Conservation (phyloP, 2,797 vertebrate species). For the Stomatorhinus walkeri region DNA sequence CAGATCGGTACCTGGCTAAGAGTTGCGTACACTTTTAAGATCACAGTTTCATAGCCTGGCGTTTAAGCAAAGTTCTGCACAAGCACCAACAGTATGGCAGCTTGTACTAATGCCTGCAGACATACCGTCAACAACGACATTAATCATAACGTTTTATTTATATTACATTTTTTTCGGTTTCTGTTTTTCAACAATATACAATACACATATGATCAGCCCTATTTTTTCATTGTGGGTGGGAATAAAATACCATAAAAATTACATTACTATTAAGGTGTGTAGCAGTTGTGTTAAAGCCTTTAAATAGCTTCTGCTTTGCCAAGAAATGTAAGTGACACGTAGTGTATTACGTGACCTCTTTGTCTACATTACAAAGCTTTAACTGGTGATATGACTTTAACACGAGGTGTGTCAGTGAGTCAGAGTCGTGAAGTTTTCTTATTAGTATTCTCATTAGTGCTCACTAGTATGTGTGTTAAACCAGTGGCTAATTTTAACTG, state of each 20-base stretch:
- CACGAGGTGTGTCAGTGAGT: constrained; percentile 20
- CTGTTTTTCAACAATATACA: not conserved
- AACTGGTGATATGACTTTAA: constrained; percentile 9
- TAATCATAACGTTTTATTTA: not conserved
- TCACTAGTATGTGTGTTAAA: not conserved
- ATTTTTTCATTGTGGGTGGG: not conserved
- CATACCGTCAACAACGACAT: not conserved
- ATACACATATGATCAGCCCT: constrained; percentile 6
- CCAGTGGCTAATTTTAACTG: not conserved
- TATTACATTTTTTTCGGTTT: not conserved
- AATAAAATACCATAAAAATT: not conserved
- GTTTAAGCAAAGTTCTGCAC: not conserved
- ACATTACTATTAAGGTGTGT: constrained; percentile 14
- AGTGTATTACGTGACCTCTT: constrained; percentile 16
- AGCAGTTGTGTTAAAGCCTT: not conserved
- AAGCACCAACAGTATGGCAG: not conserved
- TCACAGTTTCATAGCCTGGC: not conserved
- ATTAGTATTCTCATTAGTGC: not conserved
- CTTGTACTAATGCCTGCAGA: not conserved
- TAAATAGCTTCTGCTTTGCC: not conserved
- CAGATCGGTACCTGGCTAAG: not conserved
- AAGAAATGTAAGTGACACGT: constrained; percentile 11
- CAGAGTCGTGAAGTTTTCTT: not conserved
- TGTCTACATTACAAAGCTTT: constrained; percentile 6
- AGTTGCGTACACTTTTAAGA: not conserved